Base-by-base conservation (phyloP, 1,140 invertebrate genomes). In the Periplaneta americana region DNA sequence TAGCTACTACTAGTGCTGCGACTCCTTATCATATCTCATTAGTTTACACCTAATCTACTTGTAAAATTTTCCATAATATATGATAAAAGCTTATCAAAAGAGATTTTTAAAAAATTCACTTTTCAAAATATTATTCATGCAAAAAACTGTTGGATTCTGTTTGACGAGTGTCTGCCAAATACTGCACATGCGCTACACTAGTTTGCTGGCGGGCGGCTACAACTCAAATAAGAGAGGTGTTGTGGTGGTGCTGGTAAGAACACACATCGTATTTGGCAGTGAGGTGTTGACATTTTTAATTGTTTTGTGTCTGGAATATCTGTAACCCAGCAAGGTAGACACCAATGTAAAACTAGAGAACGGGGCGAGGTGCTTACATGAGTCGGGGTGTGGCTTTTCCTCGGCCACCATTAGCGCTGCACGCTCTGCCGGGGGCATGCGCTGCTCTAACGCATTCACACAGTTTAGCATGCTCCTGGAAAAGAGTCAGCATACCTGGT, bases 401-500 rank as follows among this genome's bases (percentile, higher is more conserved):
- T 95, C 94, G 85, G 92, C 92, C 88, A 93, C 91, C 89, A 94
- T 93, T 88, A 94, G 91, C 85, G 93, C 92, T 85, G 93, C 92
- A 85, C 92, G 93, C 87, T 94, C 93, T 84, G 92, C 92, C 84
- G 93, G 81, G 74, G 75, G 93, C 87, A 94, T 90, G 89, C 94
- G 93, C 88, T 93, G 93, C 88, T 95, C 94, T 89, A 95, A 91
- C 83, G 93, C 92, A 91, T 95, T 95, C 88, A 95, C 94, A 91
- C 94, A 95, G 92, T 95, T 95, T 91, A 95, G 91, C 93, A 95
- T 95, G 91, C 94, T 95, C 91, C 94, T 94, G 91, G 78, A 90
- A 92, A 94, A 93, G 86, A 83, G 82, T 83, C 82, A 79, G 80
- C 83, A 83, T 82, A 84, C 82, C 84, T 84, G 79, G 84, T 84